phyloP scores from a whole-genome alignment of 2,888 invertebrate species.

The Anarsia innoxiella region DNA sequence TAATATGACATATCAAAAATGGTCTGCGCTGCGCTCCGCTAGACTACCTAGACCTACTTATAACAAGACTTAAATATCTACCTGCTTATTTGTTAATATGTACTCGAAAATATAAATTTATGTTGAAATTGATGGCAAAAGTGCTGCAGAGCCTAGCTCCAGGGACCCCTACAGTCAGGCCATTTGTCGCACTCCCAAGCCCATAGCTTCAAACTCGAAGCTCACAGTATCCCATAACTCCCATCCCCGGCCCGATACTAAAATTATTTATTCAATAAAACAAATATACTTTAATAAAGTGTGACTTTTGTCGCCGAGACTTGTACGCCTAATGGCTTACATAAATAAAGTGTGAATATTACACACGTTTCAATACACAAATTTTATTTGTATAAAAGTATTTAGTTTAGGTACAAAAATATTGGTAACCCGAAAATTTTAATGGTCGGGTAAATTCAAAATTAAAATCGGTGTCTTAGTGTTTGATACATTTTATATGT shows the following conservation, averaged over 20 bases:
- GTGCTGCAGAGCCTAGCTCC: no score
- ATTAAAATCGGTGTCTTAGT: no score
- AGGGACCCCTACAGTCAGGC: conserved; percentile 37
- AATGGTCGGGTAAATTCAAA: no score
- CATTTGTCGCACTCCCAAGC: conserved; percentile 38
- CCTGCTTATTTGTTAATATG: no score
- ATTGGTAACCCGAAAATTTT: no score
- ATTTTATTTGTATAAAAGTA: neutral
- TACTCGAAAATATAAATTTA: no score
- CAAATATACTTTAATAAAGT: conserved; percentile 61
- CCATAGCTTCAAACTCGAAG: conserved; percentile 13
- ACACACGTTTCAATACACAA: neutral
- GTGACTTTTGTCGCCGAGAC: conserved; percentile 61
- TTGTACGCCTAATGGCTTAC: conserved; percentile 48
- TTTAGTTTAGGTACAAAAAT: neutral
- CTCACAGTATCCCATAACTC: conserved; percentile 3
- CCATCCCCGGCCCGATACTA: conserved; percentile 30
- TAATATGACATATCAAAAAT: no score
- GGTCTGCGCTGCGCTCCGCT: no score
- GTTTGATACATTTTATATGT: no score
- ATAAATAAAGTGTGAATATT: conserved; percentile 37
- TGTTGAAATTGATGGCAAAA: no score
- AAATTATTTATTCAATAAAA: conserved; percentile 64
- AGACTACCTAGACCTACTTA: no score
- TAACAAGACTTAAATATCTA: no score